phyloP scores from a whole-genome alignment of 2,888 invertebrate species.

The Cynaeus angustus region DNA sequence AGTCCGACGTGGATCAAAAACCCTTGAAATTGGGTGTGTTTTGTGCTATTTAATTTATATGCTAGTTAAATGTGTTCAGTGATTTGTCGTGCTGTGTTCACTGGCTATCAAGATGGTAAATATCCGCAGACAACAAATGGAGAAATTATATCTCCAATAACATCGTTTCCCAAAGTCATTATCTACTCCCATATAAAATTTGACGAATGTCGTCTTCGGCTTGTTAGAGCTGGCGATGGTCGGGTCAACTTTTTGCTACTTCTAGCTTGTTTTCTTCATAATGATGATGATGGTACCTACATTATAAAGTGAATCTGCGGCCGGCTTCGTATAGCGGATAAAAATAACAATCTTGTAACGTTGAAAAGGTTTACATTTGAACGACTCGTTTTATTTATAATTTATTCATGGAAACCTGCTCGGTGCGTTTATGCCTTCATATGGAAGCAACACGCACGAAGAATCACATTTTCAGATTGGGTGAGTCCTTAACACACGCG shows the following conservation, averaged over 20 bases:
- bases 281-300: slow-evolving; percentile 20
- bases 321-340: slow-evolving; percentile 5
- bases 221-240: slow-evolving; percentile 29
- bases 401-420: slow-evolving; percentile 39
- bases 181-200: slow-evolving; percentile 26
- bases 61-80: slow-evolving; percentile 63
- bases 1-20: slow-evolving; percentile 9
- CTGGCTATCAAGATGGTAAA: slow-evolving; percentile 58
- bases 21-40: slow-evolving; percentile 46
- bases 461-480: slow-evolving; percentile 32
- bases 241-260: slow-evolving; percentile 34
- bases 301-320: slow-evolving; percentile 15
- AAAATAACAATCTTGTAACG: slow-evolving; percentile 37
- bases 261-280: slow-evolving; percentile 25
- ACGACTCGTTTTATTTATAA: slow-evolving; percentile 33
- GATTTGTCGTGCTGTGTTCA: slow-evolving; percentile 65
- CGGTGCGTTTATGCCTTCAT: slow-evolving; percentile 33
- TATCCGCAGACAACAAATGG: slow-evolving; percentile 48
- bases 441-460: slow-evolving; percentile 25
- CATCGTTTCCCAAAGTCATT: slow-evolving; percentile 33
- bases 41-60: slow-evolving; percentile 64
- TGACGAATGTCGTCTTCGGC: slow-evolving; percentile 32
- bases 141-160: slow-evolving; percentile 46
- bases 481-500: slow-evolving; percentile 27
- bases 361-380: slow-evolving; percentile 35